Conservation (phyloP, 2,113 vertebrate species). For the Holacanthus passer region DNA sequence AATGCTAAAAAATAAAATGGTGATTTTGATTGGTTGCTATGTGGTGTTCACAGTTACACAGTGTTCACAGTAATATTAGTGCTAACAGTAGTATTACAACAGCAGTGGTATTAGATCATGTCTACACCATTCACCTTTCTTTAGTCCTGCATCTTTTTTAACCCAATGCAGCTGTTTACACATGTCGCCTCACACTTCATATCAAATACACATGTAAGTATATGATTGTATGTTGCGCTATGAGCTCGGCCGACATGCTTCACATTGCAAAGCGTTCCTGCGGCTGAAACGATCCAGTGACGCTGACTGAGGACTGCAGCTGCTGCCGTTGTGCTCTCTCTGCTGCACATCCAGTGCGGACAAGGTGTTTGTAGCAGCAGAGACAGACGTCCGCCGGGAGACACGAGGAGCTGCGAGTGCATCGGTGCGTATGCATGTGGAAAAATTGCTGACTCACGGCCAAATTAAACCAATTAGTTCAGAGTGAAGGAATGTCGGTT, state of each 20-base stretch:
- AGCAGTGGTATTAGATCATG: background rate
- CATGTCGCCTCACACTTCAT: background rate
- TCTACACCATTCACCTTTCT: background rate
- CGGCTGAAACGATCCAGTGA: slow-evolving; percentile 16
- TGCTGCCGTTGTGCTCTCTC: slow-evolving; percentile 23
- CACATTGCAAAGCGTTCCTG: background rate
- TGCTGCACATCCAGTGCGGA: slow-evolving; percentile 4
- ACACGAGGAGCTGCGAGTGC: background rate
- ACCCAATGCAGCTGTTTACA: background rate
- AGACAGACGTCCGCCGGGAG: slow-evolving; percentile 24
- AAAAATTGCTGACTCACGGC: slow-evolving; percentile 29
- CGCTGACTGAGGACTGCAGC: slow-evolving; percentile 30
- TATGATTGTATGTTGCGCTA: background rate
- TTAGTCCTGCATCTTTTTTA: background rate
- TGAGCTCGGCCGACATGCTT: background rate
- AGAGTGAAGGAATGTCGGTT: background rate
- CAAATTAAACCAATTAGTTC: slow-evolving; percentile 20
- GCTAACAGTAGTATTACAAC: background rate
- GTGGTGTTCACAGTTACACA: no score
- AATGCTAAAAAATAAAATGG: background rate
- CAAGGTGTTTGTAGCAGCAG: slow-evolving; percentile 19
- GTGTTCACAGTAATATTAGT: background rate
- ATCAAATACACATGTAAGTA: background rate
- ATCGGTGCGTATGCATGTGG: slow-evolving; percentile 21
- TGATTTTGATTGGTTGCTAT: background rate